These are phyloP conservation scores for Chrysochloris asiatica DNA, from an alignment of 2,113 vertebrate species.

Conservation along the genomic window DNA sequence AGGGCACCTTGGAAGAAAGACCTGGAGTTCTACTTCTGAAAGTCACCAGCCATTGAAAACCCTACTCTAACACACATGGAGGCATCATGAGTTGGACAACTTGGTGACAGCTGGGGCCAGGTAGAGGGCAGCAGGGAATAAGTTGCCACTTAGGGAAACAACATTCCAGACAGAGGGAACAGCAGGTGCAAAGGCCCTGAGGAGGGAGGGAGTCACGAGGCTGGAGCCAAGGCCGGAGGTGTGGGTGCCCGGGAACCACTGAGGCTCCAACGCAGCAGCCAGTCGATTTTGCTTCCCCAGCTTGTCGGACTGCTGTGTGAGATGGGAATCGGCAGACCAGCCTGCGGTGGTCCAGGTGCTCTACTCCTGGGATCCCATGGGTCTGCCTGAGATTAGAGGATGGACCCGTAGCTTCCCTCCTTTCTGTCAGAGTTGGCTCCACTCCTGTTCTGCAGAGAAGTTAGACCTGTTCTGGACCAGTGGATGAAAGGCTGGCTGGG, in stretches of 20 bases:
- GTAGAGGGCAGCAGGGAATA: neutral
- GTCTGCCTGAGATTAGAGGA: neutral
- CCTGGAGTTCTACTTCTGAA: neutral
- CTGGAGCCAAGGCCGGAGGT: neutral
- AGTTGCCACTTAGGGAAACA: neutral
- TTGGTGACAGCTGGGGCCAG: neutral
- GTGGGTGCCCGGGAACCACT: neutral
- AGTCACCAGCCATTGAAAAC: neutral
- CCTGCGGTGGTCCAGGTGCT: too few species aligned
- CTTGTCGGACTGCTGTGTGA: neutral
- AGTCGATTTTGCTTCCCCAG: neutral
- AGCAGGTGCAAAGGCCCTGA: neutral
- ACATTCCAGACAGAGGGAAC: neutral
- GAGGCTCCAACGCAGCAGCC: neutral
- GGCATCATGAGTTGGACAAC: neutral
- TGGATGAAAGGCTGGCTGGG: neutral
- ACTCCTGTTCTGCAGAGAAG: neutral
- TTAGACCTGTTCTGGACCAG: neutral
- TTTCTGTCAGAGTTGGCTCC: neutral
- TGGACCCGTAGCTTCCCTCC: neutral
- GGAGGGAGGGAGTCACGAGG: neutral
- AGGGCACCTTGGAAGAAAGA: neutral
- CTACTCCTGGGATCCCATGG: too few species aligned
- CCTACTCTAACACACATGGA: neutral
- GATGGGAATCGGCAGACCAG: neutral